These are phyloP conservation scores for Parnassius mnemosyne DNA, from an alignment of 2,888 invertebrate species.

Conservation along the genomic window DNA sequence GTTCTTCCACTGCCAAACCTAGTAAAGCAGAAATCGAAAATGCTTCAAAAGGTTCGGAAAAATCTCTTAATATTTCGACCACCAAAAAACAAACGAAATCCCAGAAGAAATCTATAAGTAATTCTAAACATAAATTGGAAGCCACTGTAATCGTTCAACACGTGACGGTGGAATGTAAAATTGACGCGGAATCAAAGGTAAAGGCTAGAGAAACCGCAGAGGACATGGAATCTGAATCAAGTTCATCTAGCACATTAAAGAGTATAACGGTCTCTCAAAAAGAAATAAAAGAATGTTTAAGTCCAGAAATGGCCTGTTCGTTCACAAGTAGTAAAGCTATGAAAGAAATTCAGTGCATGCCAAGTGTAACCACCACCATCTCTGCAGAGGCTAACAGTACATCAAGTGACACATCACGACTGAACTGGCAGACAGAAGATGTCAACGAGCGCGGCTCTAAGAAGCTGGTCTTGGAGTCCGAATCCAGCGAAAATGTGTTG, in stretches of 20 bases:
- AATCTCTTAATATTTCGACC: constrained; percentile 9
- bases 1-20: constrained; percentile 1
- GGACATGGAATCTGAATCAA: constrained; percentile 4
- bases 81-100: constrained; percentile 16
- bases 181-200: constrained; percentile 29
- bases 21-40: background rate
- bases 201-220: background rate
- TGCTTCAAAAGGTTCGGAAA: background rate
- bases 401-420: constrained; percentile 10
- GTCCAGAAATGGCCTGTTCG: constrained; percentile 39
- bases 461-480: constrained; percentile 35
- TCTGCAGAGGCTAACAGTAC: constrained; percentile 22
- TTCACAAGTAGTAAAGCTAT: constrained; percentile 48
- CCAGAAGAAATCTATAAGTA: background rate
- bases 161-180: constrained; percentile 1
- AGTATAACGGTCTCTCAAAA: constrained; percentile 24
- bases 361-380: constrained; percentile 13
- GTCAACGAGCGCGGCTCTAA: constrained; percentile 32
- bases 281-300: constrained; percentile 26
- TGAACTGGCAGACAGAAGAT: constrained; percentile 41
- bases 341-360: constrained; percentile 26
- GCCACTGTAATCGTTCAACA: constrained; percentile 18
- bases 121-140: constrained; percentile 1
- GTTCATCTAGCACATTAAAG: constrained; percentile 20
- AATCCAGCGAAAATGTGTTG: constrained; percentile 50